Percentiles rank a stretch among this genome's conserved stretches.
phyloP scores from a whole-genome alignment of 2,888 invertebrate genomes.

The Ochropleura plecta region DNA sequence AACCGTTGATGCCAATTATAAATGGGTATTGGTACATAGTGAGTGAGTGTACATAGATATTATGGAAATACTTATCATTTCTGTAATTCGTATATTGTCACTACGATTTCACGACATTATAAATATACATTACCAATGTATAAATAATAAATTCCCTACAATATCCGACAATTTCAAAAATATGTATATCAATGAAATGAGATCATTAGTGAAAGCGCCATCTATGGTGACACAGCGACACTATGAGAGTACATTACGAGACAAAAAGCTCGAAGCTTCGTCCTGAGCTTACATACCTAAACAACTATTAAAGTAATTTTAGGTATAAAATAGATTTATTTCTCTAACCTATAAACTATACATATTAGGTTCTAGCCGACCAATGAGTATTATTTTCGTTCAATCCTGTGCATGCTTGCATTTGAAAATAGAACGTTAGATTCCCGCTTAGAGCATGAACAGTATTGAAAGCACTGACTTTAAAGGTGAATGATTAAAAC shows the following conservation, averaged over 20 bases:
- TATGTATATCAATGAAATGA: constrained; percentile 60
- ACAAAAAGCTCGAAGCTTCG: constrained; percentile 77
- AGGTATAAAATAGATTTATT: constrained; percentile 89
- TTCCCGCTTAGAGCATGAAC: constrained; percentile 24
- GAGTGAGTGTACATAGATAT: constrained; percentile 50
- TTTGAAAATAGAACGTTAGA: constrained; percentile 23
- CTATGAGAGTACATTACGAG: constrained; percentile 70
- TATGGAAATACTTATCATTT: constrained; percentile 53
- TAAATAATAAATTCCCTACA: constrained; percentile 53
- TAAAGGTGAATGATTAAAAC: constrained; percentile 7
- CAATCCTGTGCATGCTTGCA: constrained; percentile 50
- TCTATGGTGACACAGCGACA: constrained; percentile 75
- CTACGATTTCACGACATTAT: constrained; percentile 54
- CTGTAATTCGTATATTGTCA: constrained; percentile 64
- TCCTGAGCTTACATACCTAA: constrained; percentile 76
- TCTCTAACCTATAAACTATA: constrained; percentile 84
- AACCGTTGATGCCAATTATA: constrained; percentile 32
- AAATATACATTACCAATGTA: constrained; percentile 43
- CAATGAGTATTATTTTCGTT: constrained; percentile 78
- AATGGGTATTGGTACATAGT: constrained; percentile 21
- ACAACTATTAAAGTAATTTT: constrained; percentile 67
- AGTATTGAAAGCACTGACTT: constrained; percentile 33
- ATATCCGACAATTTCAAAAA: constrained; percentile 61
- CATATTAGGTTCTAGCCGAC: constrained; percentile 71
- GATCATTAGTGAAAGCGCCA: constrained; percentile 73